Conservation (phyloP, 1,140 invertebrate genomes). For the Helicoverpa armigera region DNA sequence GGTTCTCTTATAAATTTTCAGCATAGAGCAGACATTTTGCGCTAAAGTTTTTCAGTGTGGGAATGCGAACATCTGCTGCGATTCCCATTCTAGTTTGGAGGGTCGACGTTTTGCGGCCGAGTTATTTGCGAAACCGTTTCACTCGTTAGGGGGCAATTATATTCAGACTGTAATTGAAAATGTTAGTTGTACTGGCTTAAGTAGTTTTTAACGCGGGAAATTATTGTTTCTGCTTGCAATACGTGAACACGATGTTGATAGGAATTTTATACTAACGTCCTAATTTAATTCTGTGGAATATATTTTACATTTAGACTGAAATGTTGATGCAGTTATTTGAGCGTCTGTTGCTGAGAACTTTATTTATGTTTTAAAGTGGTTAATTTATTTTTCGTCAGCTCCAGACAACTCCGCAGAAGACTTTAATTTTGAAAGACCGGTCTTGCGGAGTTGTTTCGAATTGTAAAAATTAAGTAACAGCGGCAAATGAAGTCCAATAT, state of each 20-base stretch:
- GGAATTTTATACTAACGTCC: slow-evolving; percentile 13
- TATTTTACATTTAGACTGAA: slow-evolving; percentile 3
- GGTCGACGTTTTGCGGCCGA: slow-evolving; percentile 57
- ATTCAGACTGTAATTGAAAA: slow-evolving; percentile 54
- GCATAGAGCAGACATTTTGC: slow-evolving; percentile 73
- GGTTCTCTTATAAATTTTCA: slow-evolving; percentile 81
- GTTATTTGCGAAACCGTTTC: slow-evolving; percentile 64
- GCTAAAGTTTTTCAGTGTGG: slow-evolving; percentile 79
- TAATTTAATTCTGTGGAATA: neutral
- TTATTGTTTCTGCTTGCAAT: slow-evolving; percentile 33
- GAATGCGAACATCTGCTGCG: slow-evolving; percentile 73
- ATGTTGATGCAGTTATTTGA: slow-evolving; percentile 26
- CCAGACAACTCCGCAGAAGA: slow-evolving; percentile 7
- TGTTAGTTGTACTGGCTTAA: slow-evolving; percentile 46
- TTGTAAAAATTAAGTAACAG: slow-evolving; percentile 1
- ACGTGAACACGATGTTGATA: slow-evolving; percentile 14
- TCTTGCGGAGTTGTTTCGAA: neutral
- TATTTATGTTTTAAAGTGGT: slow-evolving; percentile 24
- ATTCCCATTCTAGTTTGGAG: slow-evolving; percentile 70
- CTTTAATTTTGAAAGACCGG: slow-evolving; percentile 23
- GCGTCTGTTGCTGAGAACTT: slow-evolving; percentile 17
- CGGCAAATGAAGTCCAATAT: neutral
- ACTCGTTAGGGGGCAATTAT: slow-evolving; percentile 61
- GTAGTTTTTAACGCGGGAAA: slow-evolving; percentile 46
- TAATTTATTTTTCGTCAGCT: slow-evolving; percentile 25